Conservation (phyloP, 2,888 invertebrate genomes). For the Acleris holmiana region DNA sequence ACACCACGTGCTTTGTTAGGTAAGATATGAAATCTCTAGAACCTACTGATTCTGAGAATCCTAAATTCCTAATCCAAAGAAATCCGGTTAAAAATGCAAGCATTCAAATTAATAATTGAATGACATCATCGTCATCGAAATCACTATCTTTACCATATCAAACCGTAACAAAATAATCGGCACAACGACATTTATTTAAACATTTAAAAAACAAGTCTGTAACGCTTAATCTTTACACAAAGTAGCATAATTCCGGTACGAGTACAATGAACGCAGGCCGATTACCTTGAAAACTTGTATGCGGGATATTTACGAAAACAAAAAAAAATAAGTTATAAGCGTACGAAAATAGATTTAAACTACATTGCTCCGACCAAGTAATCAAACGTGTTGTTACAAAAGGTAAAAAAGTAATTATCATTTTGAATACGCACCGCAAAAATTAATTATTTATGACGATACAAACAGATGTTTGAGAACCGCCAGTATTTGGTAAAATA, state of each 20-base stretch:
- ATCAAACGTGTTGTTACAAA: slow-evolving; percentile 3
- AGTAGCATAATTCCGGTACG: slow-evolving; percentile 63
- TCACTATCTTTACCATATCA: slow-evolving; percentile 22
- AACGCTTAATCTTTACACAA: slow-evolving; percentile 30
- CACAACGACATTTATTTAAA: slow-evolving; percentile 30
- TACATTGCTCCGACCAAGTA: slow-evolving; percentile 14
- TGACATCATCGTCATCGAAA: slow-evolving; percentile 27
- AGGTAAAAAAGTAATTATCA: slow-evolving; percentile 6
- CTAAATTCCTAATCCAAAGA: too few relatives aligned
- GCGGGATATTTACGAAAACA: slow-evolving; percentile 53
- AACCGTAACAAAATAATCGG: slow-evolving; percentile 29
- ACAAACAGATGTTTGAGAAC: slow-evolving; percentile 66
- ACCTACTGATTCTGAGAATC: background rate
- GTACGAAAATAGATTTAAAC: slow-evolving; percentile 28
- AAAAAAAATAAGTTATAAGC: slow-evolving; percentile 45
- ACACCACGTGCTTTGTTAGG: slow-evolving; percentile 10
- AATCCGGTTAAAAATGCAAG: background rate
- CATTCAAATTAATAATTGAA: slow-evolving; percentile 19
- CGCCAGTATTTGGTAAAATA: slow-evolving; percentile 58
- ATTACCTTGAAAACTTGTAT: slow-evolving; percentile 73
- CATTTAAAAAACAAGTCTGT: slow-evolving; percentile 29
- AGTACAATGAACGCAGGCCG: slow-evolving; percentile 76
- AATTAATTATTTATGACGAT: slow-evolving; percentile 42
- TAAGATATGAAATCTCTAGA: background rate
- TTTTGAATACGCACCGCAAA: slow-evolving; percentile 18